Evolutionary conservation across 1,140 invertebrate species (phyloP).

Genomic region (Atopsyche davidsoni): DNA sequence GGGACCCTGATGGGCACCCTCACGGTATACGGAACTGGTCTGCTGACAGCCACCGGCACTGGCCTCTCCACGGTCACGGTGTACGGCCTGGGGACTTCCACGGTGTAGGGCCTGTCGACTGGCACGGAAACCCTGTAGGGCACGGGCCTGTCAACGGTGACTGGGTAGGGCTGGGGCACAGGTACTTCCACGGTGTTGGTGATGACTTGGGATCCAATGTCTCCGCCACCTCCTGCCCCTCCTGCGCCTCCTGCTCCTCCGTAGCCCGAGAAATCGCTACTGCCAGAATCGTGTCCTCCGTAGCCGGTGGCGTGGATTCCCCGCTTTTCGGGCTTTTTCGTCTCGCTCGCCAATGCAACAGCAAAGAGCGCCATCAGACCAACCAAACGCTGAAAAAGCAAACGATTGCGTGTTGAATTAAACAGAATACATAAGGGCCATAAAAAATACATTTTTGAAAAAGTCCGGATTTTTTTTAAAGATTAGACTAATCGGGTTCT

Average conservation of each 20-base stretch:
- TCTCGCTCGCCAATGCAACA: conserved; percentile 14
- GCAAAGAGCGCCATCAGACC: conserved; percentile 15
- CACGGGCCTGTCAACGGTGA: conserved; percentile 21
- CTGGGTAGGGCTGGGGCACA: conserved; percentile 29
- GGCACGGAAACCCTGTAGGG: conserved; percentile 24
- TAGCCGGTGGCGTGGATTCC: conserved; percentile 24
- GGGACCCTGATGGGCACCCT: conserved; percentile 36
- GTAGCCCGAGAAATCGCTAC: conserved; percentile 1
- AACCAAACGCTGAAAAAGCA: conserved; percentile 20
- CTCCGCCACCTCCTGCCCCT: conserved; percentile 7
- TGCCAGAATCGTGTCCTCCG: conserved; percentile 11
- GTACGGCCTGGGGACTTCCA: conserved; percentile 32
- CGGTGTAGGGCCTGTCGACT: conserved; percentile 26
- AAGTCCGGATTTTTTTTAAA: no score
- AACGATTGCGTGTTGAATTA: neutral
- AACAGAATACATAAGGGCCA: no score
- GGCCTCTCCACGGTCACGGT: conserved; percentile 35
- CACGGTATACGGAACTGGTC: conserved; percentile 32
- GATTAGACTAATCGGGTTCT: no score
- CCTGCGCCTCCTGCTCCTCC: conserved; percentile 7
- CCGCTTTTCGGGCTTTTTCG: conserved; percentile 28
- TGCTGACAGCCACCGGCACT: conserved; percentile 32
- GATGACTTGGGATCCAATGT: conserved; percentile 22
- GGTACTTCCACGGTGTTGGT: conserved; percentile 26
- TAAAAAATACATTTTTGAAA: no score